Evolutionary conservation across 2,113 vertebrate genomes (phyloP).

Genomic region (Xenus cinereus): DNA sequence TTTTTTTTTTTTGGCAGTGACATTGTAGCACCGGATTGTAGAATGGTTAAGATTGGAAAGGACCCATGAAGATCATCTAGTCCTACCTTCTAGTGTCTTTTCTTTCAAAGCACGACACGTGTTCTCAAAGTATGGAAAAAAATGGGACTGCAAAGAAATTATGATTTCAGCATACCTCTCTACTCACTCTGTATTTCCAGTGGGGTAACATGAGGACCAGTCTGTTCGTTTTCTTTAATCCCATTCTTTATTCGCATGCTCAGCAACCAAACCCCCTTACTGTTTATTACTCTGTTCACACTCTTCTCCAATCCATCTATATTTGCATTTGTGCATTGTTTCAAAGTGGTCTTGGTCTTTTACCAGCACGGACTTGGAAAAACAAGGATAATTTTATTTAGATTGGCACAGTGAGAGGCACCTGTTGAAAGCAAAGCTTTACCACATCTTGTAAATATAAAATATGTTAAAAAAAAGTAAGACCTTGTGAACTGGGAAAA

Average conservation of each 20-base stretch:
- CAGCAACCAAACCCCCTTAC: neutral
- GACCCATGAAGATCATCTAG: neutral
- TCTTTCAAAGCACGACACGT: neutral
- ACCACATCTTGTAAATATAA: neutral
- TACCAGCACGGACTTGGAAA: neutral
- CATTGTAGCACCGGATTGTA: neutral
- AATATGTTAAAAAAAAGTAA: neutral
- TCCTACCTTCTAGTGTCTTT: neutral
- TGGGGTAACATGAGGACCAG: fast-evolving
- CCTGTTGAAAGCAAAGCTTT: constrained; percentile 13
- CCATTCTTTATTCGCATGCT: neutral
- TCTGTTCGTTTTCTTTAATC: neutral
- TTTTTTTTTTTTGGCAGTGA: fast-evolving
- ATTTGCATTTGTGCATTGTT: neutral
- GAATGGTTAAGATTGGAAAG: neutral
- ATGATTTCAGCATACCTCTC: neutral
- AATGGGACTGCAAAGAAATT: neutral
- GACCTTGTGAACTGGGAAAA: neutral
- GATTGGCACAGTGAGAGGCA: neutral
- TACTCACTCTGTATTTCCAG: neutral
- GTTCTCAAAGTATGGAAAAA: neutral
- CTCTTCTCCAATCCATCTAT: neutral
- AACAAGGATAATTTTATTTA: neutral
- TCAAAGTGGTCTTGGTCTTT: neutral
- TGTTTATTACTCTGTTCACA: neutral